A percentile compares a stretch with the other conserved stretches of the same genome.
These are phyloP conservation scores for Coenonympha glycerion DNA, from an alignment of 2,888 invertebrate species.

Conservation along the genomic window DNA sequence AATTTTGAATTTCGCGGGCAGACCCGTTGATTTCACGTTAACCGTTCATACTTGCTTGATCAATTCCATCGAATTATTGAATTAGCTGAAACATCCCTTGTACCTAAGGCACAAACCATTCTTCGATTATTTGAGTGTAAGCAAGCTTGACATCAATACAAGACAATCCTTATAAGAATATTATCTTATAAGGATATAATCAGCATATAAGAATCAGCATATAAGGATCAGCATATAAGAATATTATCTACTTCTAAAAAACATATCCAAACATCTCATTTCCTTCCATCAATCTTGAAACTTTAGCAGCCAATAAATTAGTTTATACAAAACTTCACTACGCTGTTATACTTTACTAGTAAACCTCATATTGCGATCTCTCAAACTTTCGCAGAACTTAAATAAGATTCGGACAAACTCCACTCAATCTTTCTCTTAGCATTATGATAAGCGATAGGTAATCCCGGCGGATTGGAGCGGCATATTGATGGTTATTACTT, in stretches of 20 bases:
- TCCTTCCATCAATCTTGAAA: conserved; percentile 31
- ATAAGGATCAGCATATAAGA: no score
- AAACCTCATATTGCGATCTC: conserved; percentile 39
- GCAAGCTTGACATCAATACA: background rate
- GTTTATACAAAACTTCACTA: conserved; percentile 34
- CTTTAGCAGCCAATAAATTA: conserved; percentile 37
- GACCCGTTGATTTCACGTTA: no score
- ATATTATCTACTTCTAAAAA: background rate
- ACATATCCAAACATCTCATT: background rate
- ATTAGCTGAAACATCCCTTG: no score
- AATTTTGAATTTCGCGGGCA: no score
- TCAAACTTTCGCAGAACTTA: conserved; percentile 45
- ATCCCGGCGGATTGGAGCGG: background rate
- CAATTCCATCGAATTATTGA: no score
- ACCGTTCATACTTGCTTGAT: no score
- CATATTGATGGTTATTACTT: background rate
- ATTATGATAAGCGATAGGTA: conserved; percentile 8
- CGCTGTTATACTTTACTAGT: conserved; percentile 22
- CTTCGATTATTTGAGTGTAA: no score
- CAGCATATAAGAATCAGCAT: no score
- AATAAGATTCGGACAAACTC: conserved; percentile 46
- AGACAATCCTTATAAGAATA: no score
- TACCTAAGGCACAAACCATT: no score
- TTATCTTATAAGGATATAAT: no score
- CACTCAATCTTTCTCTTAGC: conserved; percentile 35